Conservation (phyloP, 2,797 vertebrate species). For the Hydrolagus colliei region DNA sequence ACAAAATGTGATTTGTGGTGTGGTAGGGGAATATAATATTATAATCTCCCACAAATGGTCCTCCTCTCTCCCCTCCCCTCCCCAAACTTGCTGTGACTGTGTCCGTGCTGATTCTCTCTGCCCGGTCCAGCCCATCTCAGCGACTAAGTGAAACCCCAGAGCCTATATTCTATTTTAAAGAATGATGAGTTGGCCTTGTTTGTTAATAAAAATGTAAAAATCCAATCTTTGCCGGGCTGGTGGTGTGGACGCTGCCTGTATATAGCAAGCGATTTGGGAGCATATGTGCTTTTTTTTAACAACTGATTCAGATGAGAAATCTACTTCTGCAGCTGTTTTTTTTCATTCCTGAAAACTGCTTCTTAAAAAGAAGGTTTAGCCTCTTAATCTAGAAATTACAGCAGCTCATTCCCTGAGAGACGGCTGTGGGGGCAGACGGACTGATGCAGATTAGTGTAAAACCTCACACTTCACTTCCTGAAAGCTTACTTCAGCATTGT, state of each 20-base stretch:
- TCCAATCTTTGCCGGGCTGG: background rate
- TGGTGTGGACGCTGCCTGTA: background rate
- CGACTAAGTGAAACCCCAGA: too few relatives aligned
- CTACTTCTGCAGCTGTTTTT: background rate
- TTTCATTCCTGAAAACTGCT: background rate
- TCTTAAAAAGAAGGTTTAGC: background rate
- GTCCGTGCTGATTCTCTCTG: too few relatives aligned
- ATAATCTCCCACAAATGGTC: too few relatives aligned
- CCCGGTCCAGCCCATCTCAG: too few relatives aligned
- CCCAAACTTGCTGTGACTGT: too few relatives aligned
- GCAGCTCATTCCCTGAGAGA: background rate
- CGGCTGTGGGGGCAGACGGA: too few relatives aligned
- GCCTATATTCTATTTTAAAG: too few relatives aligned
- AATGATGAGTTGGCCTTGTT: background rate
- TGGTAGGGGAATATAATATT: too few relatives aligned
- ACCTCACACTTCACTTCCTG: background rate
- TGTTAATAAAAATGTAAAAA: conserved; percentile 7
- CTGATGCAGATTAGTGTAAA: background rate
- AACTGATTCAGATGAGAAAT: background rate
- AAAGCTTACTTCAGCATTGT: background rate
- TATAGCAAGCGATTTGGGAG: background rate
- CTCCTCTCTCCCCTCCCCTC: too few relatives aligned
- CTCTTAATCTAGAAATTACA: conserved; percentile 25
- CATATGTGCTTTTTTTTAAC: background rate
- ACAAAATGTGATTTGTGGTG: too few relatives aligned